Evolutionary conservation across 2,888 invertebrate species (phyloP).

Genomic region (Drosophila picticornis): DNA sequence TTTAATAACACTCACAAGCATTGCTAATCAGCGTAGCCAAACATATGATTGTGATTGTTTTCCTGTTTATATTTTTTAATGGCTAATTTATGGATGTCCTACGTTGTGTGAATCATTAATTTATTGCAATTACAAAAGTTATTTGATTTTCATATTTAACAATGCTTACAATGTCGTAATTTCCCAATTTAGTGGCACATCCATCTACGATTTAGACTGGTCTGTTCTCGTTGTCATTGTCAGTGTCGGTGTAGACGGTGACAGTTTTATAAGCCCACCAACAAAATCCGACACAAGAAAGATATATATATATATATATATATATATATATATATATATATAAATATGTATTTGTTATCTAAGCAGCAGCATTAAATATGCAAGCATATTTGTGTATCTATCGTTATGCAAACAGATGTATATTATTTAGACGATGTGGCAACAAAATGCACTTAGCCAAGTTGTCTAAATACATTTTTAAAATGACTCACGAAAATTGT

Average conservation of each 20-base stretch:
- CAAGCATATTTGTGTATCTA: constrained; percentile 15
- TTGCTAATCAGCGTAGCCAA: constrained; percentile 37
- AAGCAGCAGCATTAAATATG: constrained; percentile 42
- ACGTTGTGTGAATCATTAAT: constrained; percentile 5
- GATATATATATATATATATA: constrained; percentile 19
- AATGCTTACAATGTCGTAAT: constrained; percentile 1
- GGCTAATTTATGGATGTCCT: constrained; percentile 36
- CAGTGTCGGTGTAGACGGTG: constrained; percentile 38
- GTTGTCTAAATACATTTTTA: constrained; percentile 39
- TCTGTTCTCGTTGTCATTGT: constrained; percentile 28
- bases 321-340: constrained; percentile 8
- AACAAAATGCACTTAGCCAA: constrained; percentile 42
- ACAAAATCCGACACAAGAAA: constrained; percentile 52
- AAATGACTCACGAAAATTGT: constrained; percentile 9
- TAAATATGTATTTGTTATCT: constrained; percentile 50
- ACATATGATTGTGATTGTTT: constrained; percentile 22
- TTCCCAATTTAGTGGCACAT: background rate
- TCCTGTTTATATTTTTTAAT: background rate
- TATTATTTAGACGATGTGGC: constrained; percentile 15
- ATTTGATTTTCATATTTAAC: constrained; percentile 16
- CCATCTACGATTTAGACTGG: background rate
- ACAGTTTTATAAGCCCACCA: constrained; percentile 58
- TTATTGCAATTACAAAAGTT: constrained; percentile 8
- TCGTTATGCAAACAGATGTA: background rate
- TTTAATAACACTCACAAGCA: constrained; percentile 48